Percentiles rank a stretch among this genome's conserved stretches.
Evolutionary conservation across 2,888 invertebrate species (phyloP).

Genomic region (Invenusta paracnida): DNA sequence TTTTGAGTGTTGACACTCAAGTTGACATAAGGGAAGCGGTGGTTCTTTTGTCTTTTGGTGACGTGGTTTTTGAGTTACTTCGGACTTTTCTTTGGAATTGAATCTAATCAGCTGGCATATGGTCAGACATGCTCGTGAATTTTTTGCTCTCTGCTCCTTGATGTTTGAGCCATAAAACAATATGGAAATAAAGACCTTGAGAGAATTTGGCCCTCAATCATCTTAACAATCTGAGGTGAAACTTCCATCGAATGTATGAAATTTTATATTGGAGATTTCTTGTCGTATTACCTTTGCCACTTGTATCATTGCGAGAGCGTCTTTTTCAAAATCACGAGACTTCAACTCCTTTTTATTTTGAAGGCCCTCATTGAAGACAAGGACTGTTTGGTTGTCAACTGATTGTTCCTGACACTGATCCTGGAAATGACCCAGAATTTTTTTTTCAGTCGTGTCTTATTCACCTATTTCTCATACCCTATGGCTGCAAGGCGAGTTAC

Average conservation of each 20-base stretch:
- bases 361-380: too few relatives aligned
- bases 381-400: too few relatives aligned
- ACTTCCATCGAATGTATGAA: constrained; percentile 10
- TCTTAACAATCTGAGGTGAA: constrained; percentile 22
- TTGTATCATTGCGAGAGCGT: background rate
- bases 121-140: constrained; percentile 34
- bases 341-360: too few relatives aligned
- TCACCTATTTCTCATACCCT: too few relatives aligned
- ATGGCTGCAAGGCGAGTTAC: too few relatives aligned
- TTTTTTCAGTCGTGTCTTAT: too few relatives aligned
- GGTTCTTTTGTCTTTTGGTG: constrained; percentile 36
- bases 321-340: background rate
- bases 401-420: too few relatives aligned
- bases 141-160: background rate
- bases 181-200: background rate
- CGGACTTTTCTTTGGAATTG: constrained; percentile 18
- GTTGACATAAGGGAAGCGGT: constrained; percentile 34
- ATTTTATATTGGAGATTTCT: constrained; percentile 1
- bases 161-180: background rate
- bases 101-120: constrained; percentile 31
- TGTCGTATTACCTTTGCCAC: background rate
- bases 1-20: constrained; percentile 32
- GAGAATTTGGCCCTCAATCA: background rate
- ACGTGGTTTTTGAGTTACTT: background rate
- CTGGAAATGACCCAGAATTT: too few relatives aligned